phyloP scores from a whole-genome alignment of 2,797 vertebrate genomes.

The Rhinoraja longicauda region DNA sequence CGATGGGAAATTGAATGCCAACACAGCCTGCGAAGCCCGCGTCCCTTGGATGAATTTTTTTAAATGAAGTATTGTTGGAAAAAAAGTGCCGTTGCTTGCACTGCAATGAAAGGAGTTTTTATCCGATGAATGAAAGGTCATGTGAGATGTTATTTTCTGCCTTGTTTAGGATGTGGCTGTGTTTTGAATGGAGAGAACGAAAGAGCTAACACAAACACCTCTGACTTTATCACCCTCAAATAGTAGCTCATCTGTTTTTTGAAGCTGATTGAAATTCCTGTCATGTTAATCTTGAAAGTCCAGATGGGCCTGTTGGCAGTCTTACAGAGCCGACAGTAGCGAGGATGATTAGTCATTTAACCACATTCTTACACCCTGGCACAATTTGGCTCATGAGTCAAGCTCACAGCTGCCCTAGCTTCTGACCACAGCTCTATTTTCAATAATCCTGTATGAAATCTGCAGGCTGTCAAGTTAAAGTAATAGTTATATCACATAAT shows the following conservation, averaged over 20 bases:
- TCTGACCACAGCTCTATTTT: neutral
- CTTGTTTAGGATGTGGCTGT: slow-evolving; percentile 31
- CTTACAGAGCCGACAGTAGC: slow-evolving; percentile 49
- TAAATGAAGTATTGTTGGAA: neutral
- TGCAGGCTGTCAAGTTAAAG: slow-evolving; percentile 14
- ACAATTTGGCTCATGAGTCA: slow-evolving; percentile 46
- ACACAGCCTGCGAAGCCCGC: too few species aligned
- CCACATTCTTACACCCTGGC: slow-evolving; percentile 42
- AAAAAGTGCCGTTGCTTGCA: neutral
- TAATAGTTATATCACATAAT: neutral
- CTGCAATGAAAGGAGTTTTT: slow-evolving; percentile 26
- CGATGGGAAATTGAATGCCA: too few species aligned
- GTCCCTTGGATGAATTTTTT: too few species aligned
- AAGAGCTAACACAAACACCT: slow-evolving; percentile 35
- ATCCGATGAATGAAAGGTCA: slow-evolving; percentile 15
- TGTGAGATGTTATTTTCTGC: slow-evolving; percentile 33
- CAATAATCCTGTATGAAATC: neutral
- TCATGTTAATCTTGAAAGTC: slow-evolving; percentile 47
- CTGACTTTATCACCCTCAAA: slow-evolving; percentile 24
- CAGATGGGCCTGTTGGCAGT: slow-evolving; percentile 53
- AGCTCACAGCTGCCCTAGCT: slow-evolving; percentile 41
- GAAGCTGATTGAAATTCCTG: slow-evolving; percentile 53
- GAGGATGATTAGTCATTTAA: slow-evolving; percentile 47
- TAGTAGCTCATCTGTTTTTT: slow-evolving; percentile 42
- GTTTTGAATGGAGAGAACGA: slow-evolving; percentile 35